Conservation (phyloP, 2,888 invertebrate species). For the Eupithecia dodoneata region DNA sequence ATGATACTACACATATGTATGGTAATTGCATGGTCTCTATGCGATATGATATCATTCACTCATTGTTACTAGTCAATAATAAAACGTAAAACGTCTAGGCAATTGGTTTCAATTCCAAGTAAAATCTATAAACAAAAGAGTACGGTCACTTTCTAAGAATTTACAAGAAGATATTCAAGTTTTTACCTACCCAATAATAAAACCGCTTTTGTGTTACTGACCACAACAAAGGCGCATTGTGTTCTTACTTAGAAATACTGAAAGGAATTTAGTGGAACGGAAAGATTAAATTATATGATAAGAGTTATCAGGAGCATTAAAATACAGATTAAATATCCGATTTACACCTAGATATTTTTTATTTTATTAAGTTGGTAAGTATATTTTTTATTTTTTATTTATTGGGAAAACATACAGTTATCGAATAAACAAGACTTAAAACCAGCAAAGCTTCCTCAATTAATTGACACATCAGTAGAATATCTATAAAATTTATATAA, state of each 20-base stretch:
- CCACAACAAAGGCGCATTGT: slow-evolving; percentile 42
- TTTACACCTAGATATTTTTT: too few species aligned
- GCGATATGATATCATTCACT: slow-evolving; percentile 17
- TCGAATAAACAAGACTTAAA: too few species aligned
- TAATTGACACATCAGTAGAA: too few species aligned
- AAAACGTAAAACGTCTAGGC: slow-evolving; percentile 9
- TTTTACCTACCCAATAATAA: slow-evolving; percentile 14
- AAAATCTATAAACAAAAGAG: slow-evolving; percentile 35
- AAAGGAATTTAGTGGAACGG: slow-evolving; percentile 19
- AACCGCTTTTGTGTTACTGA: slow-evolving; percentile 35
- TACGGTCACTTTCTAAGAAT: slow-evolving; percentile 38
- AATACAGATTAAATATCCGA: neutral
- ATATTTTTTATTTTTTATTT: too few species aligned
- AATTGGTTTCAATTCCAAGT: slow-evolving; percentile 31
- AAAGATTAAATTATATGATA: slow-evolving; percentile 13
- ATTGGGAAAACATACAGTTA: too few species aligned
- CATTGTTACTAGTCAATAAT: slow-evolving; percentile 17
- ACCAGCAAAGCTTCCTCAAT: too few species aligned
- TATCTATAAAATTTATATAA: too few species aligned
- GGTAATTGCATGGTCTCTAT: neutral
- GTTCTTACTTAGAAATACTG: slow-evolving; percentile 28
- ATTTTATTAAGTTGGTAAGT: too few species aligned
- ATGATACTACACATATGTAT: neutral
- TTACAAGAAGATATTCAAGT: slow-evolving; percentile 32
- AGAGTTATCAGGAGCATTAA: slow-evolving; percentile 4